Evolutionary conservation across 2,113 vertebrate species (phyloP), one percentile per base, ranked within the genome.

Genomic region (Gadus chalcogrammus): DNA sequence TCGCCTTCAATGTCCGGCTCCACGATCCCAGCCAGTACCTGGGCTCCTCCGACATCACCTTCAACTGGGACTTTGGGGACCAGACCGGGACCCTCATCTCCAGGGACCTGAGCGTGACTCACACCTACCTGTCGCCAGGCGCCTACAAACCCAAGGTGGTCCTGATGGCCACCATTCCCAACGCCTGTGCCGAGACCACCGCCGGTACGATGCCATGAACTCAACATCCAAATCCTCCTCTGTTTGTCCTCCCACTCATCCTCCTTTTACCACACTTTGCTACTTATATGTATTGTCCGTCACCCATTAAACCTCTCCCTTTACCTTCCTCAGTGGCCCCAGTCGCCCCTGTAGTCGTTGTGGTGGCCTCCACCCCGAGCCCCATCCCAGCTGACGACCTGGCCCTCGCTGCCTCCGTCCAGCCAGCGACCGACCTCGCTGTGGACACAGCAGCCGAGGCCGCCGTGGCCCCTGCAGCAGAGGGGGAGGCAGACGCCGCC

Each of bases 1-100:
- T 99, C 52, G 84, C 92, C 3, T 99, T 99, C 82, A 82, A 63
- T 0, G 77, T 97, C 72, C 88, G 85, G 28, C 88, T 98, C 65
- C 97, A 98, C 0, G 96, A 98, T 82, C 97, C 96, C 72, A 97
- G 95, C 76, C 88, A 84, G n/a, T 99, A 93, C 87, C 90, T 99
- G 67, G 82, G 82, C 16, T 76, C 38, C 0, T 93, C 95, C 0
- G 96, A 97, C 67, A 27, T 99, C 78, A 95, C 93, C 78, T 98
- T 93, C 78, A 95, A 90, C 73, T 99, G 97, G 97, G 93, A 99
- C 85, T 99, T 99, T 38, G 97, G 97, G 1, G 97, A 99, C 83
- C 78, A 72, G 65, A 94, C 92, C 2, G 96, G 96, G 1, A 97
- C 93, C 3, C 91, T 99, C 38, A 95, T 99, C 87, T 94, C 95